Evolutionary conservation across 2,888 invertebrate species (phyloP), one percentile per base, ranked within the genome.

Genomic region (Hecatera dysodea): DNA sequence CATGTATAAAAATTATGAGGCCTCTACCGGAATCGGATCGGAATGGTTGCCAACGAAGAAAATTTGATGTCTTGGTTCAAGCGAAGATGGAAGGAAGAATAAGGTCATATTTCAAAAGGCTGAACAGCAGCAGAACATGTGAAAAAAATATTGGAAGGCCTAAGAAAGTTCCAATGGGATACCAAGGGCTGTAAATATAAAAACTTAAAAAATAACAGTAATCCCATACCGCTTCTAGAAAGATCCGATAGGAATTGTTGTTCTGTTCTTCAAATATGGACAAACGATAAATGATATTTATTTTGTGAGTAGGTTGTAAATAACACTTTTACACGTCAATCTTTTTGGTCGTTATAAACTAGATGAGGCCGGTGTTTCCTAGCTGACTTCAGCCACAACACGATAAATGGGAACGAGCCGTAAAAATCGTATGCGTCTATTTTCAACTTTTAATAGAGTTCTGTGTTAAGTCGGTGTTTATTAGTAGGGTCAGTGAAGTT

Each of bases 401-500:
- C 42, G 15, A 33, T 17, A 22, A 39, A 29, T 44, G 0, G 22
- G 15, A 44, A 44, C 24, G 9, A 42, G 1, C 8, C 22, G 15
- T 36, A 24, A 33, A 11, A 17, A 42, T 33, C 42, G 53, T 19
- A 91, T 75, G 65, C 15, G 22, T 60, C 57, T 78, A 79, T 83
- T 86, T 86, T 80, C 73, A 42, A 83, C 76, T 81, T 82, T 83
- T 81, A 85, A 78, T 81, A 67, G 66, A 29, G 8, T 42, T 42
- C 42, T 12, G 17, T 59, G 29, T 52, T 65, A 59, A 53, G 42
- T 44, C 27, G 19, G 17, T n/a, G 57, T 71, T 71, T 29, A 59
- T n/a, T 69, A 61, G 44, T 53, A 48, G n/a, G n/a, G 27, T 48
- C 11, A 48, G 22, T 64, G 55, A 39, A 39, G 33, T 70, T 29